phyloP scores from a whole-genome alignment of 2,888 invertebrate species.

The Patella caerulea region DNA sequence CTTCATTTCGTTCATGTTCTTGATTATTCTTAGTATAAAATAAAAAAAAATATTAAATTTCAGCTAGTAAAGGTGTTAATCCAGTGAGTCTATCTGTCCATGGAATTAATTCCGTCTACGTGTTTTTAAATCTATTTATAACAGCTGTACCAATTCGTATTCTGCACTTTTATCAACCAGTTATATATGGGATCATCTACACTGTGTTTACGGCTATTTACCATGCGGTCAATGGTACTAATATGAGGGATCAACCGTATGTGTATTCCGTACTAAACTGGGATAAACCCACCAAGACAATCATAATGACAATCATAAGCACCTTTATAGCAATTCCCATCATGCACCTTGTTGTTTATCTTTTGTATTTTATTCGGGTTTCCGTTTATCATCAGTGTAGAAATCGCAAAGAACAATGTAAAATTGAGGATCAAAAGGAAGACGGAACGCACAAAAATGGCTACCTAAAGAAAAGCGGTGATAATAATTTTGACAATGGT shows the following conservation, averaged over 20 bases:
- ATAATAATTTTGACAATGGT: too few species aligned
- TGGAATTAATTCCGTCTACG: constrained; percentile 82
- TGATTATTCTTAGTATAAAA: not conserved
- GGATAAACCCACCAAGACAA: constrained; percentile 41
- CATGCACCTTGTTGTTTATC: constrained; percentile 39
- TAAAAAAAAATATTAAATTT: not conserved
- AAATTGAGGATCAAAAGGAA: too few species aligned
- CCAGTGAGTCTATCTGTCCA: constrained; percentile 72
- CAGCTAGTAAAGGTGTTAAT: constrained; percentile 30
- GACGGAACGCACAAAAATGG: too few species aligned
- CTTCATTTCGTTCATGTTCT: too few species aligned
- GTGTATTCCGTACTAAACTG: constrained; percentile 85
- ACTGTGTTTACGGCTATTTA: constrained; percentile 80
- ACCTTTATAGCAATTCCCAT: constrained; percentile 45
- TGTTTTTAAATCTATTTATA: constrained; percentile 81
- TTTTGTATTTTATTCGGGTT: constrained; percentile 22
- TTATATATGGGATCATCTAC: constrained; percentile 58
- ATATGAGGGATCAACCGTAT: constrained; percentile 77
- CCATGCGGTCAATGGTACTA: constrained; percentile 80
- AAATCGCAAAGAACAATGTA: too few species aligned
- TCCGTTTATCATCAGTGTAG: not conserved
- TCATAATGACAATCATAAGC: constrained; percentile 36
- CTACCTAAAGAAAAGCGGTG: too few species aligned
- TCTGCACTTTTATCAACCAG: constrained; percentile 69
- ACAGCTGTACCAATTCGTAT: constrained; percentile 82